Conservation (phyloP, 2,888 invertebrate genomes). For the Drosophila mulleri region DNA sequence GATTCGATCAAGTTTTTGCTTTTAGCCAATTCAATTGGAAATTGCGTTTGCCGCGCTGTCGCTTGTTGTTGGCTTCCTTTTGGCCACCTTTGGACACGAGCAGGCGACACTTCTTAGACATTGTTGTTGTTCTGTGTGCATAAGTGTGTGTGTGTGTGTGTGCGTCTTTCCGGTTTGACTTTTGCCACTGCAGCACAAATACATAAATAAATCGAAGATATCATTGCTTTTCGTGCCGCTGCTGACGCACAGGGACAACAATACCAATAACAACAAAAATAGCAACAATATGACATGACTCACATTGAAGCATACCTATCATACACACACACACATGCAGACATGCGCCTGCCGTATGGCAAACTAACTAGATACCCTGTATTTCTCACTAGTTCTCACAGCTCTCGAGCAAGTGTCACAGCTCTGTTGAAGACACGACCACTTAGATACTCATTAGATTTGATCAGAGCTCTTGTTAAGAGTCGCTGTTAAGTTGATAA, state of each 20-base stretch:
- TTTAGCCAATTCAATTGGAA: slow-evolving; percentile 26
- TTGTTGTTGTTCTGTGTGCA: not conserved
- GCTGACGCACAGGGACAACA: slow-evolving; percentile 47
- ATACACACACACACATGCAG: not conserved
- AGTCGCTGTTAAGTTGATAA: not conserved
- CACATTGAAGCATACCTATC: slow-evolving; percentile 31
- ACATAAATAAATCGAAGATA: slow-evolving; percentile 58
- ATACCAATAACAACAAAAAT: slow-evolving; percentile 9
- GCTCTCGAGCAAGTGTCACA: no score
- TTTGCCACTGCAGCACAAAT: slow-evolving; percentile 54
- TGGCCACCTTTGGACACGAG: slow-evolving; percentile 8
- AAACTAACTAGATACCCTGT: not conserved
- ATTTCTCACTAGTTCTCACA: not conserved
- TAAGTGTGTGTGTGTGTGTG: slow-evolving; percentile 10
- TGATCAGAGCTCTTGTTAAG: not conserved
- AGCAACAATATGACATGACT: slow-evolving; percentile 43
- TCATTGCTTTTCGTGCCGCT: slow-evolving; percentile 43
- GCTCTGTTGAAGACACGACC: not conserved
- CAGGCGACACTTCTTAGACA: slow-evolving; percentile 15
- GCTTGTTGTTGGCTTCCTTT: slow-evolving; percentile 25
- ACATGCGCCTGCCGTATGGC: not conserved
- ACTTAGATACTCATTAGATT: not conserved
- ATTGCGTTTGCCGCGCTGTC: slow-evolving; percentile 25
- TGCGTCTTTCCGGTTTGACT: slow-evolving; percentile 49
- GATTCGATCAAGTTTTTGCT: slow-evolving; percentile 13